Conservation (phyloP, 2,113 vertebrate species). For the Astatotilapia flaviijosephi region DNA sequence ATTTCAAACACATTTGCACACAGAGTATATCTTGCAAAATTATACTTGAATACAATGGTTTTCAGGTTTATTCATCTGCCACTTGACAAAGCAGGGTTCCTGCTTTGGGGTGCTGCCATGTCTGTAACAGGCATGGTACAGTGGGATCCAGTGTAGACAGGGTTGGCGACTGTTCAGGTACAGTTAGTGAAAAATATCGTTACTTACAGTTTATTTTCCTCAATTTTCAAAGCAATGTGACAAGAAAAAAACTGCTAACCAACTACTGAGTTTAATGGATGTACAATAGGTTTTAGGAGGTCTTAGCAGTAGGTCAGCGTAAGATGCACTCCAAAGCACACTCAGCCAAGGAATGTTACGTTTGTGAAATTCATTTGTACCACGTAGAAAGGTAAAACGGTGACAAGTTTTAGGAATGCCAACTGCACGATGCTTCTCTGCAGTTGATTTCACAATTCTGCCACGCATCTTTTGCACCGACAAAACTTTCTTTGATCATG, state of each 20-base stretch:
- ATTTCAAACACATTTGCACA: slow-evolving; percentile 59
- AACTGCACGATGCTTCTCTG: background rate
- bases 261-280: background rate
- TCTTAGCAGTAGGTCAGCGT: background rate
- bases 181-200: background rate
- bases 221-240: slow-evolving; percentile 2
- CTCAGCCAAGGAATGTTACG: slow-evolving; percentile 53
- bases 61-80: slow-evolving; percentile 37
- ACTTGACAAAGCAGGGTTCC: slow-evolving; percentile 13
- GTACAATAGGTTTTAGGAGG: background rate
- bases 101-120: background rate
- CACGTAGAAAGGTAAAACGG: background rate
- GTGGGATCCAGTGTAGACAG: background rate
- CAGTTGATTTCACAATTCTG: background rate
- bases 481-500: slow-evolving; percentile 2
- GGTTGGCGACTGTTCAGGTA: slow-evolving; percentile 12
- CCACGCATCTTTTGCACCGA: background rate
- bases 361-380: background rate
- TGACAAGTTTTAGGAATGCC: background rate
- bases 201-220: background rate
- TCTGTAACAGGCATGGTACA: background rate
- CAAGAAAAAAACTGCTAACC: background rate
- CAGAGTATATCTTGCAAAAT: slow-evolving; percentile 30
- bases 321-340: slow-evolving; percentile 16
- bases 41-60: slow-evolving; percentile 63